phyloP scores from a whole-genome alignment of 1,140 invertebrate genomes.

The Drosophila teissieri region DNA sequence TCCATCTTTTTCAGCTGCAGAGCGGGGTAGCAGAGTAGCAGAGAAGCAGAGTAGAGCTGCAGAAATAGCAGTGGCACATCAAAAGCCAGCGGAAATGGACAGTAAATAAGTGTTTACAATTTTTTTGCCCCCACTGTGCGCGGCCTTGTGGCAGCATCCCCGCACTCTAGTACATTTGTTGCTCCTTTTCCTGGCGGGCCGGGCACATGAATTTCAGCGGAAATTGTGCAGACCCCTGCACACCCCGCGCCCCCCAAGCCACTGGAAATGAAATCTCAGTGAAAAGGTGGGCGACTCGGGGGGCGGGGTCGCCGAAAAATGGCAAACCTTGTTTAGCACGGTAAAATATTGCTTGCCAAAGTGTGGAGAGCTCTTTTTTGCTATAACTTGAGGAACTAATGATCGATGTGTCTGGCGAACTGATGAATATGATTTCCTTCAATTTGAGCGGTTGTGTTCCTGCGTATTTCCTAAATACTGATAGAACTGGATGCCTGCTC shows the following conservation, averaged over 20 bases:
- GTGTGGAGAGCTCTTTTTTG: slow-evolving; percentile 6
- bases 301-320: background rate
- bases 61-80: slow-evolving; percentile 37
- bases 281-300: background rate
- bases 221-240: slow-evolving; percentile 55
- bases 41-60: background rate
- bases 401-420: background rate
- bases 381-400: background rate
- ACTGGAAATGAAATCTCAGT: slow-evolving; percentile 22
- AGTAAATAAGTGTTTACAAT: slow-evolving; percentile 82
- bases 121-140: slow-evolving; percentile 47
- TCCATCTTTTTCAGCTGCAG: background rate
- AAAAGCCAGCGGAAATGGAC: slow-evolving; percentile 78
- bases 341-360: slow-evolving; percentile 3
- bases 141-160: slow-evolving; percentile 55
- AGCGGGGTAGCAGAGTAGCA: too few species aligned
- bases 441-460: background rate
- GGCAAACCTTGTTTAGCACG: background rate
- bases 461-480: background rate
- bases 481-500: too few species aligned
- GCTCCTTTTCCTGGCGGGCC: slow-evolving; percentile 3
- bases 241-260: background rate
- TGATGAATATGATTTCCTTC: background rate
- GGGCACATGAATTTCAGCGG: slow-evolving; percentile 67
- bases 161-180: slow-evolving; percentile 21